Percentiles rank a stretch among this genome's conserved stretches.
Evolutionary conservation across 30 jellyfish, hydroid and myxozoan species (phyloP).

Genomic region (Aurelia aurita): DNA sequence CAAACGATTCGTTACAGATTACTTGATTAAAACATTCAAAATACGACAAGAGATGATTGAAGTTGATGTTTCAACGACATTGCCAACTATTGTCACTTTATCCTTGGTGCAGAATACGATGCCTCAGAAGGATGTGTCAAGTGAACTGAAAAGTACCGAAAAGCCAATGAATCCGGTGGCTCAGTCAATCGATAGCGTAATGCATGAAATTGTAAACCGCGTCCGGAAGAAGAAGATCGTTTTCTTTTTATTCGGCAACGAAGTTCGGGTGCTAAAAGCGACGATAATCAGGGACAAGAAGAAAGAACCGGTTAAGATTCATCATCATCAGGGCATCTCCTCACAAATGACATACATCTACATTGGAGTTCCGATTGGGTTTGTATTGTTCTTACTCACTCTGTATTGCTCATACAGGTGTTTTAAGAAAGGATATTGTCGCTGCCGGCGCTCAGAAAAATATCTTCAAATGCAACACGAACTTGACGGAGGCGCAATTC

Average conservation of each 20-base stretch:
- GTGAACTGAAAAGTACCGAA: background rate
- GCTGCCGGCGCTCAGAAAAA: conserved; percentile 5
- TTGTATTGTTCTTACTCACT: background rate
- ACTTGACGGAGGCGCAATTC: background rate
- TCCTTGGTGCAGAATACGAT: conserved; percentile 61
- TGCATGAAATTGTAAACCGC: conserved; percentile 36
- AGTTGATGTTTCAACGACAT: conserved; percentile 53
- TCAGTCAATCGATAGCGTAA: conserved; percentile 32
- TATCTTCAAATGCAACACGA: conserved; percentile 60
- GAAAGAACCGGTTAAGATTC: background rate
- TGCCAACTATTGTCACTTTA: conserved; percentile 61
- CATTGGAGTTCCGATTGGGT: conserved; percentile 34
- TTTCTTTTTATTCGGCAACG: conserved; percentile 49
- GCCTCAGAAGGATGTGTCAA: conserved; percentile 6
- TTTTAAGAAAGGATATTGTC: conserved; percentile 8
- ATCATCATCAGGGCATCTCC: conserved; percentile 3
- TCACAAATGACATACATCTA: conserved; percentile 8
- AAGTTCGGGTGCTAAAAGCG: conserved; percentile 50
- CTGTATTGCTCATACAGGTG: background rate
- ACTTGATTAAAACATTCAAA: conserved; percentile 40
- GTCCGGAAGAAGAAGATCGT: conserved; percentile 30
- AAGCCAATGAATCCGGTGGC: background rate
- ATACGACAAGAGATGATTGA: conserved; percentile 54
- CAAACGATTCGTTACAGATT: conserved; percentile 10
- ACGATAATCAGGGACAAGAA: conserved; percentile 46